These are phyloP conservation scores for Cephalopholis sonnerati DNA, from an alignment of 2,113 vertebrate species.

Conservation along the genomic window DNA sequence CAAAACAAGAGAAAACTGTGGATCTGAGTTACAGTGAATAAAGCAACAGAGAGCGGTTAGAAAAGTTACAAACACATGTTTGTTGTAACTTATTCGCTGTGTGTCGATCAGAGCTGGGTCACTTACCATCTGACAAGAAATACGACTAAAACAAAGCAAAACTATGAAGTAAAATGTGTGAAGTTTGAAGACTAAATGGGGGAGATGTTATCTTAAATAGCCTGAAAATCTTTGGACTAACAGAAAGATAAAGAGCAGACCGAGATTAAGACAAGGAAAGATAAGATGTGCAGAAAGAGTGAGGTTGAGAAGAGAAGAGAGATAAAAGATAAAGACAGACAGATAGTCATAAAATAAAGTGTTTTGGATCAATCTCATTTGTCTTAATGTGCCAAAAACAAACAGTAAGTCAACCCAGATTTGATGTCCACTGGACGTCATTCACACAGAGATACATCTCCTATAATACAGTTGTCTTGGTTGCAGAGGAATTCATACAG, in stretches of 20 bases:
- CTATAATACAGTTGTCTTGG: not conserved
- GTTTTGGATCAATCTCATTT: not conserved
- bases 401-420: not conserved
- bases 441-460: not conserved
- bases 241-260: not conserved
- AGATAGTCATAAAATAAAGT: not conserved
- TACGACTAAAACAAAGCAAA: too few relatives aligned
- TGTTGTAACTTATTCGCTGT: not conserved
- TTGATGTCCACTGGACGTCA: not conserved
- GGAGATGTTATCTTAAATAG: not conserved
- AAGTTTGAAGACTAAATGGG: not conserved
- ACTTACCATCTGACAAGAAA: not conserved
- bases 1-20: not conserved
- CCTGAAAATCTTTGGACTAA: not conserved
- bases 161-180: not conserved
- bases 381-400: not conserved
- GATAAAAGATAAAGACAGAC: not conserved
- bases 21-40: conserved; percentile 2
- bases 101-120: not conserved
- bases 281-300: too few relatives aligned
- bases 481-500: too few relatives aligned
- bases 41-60: not conserved
- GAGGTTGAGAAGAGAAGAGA: not conserved
- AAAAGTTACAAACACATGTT: not conserved
- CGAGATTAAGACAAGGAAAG: not conserved